Percentiles rank a stretch among this genome's conserved stretches.
Evolutionary conservation across 2,888 invertebrate genomes (phyloP).

Genomic region (Dascillus cervinus): DNA sequence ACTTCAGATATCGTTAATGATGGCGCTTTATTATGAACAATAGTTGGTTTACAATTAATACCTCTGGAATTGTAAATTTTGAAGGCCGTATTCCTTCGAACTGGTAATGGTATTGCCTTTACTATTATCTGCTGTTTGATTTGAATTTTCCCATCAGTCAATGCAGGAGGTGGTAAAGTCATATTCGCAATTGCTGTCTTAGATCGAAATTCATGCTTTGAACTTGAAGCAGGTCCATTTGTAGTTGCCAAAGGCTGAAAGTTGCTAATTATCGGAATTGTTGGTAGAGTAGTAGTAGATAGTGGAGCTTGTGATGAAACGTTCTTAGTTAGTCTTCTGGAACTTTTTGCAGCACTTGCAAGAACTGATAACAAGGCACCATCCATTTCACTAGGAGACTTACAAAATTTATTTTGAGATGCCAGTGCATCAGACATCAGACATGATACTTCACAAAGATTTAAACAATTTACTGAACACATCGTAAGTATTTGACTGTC

Average conservation of each 20-base stretch:
- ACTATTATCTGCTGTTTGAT: conserved; percentile 69
- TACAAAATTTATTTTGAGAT: conserved; percentile 57
- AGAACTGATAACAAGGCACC: conserved; percentile 26
- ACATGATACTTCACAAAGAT: conserved; percentile 79
- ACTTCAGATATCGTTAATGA: conserved; percentile 92
- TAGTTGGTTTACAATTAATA: conserved; percentile 63
- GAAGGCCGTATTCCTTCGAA: conserved; percentile 69
- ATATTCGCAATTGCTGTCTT: conserved; percentile 26
- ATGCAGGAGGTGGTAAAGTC: conserved; percentile 32
- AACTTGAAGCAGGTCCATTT: conserved; percentile 12
- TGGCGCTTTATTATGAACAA: conserved; percentile 71
- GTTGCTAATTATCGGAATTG: conserved; percentile 62
- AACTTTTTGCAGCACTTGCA: conserved; percentile 47
- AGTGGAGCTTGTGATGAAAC: not conserved
- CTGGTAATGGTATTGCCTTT: conserved; percentile 65
- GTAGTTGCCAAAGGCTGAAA: conserved; percentile 59
- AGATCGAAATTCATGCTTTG: conserved; percentile 23
- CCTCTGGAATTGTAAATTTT: conserved; percentile 66
- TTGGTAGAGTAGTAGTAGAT: conserved; percentile 21
- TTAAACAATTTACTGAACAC: conserved; percentile 87
- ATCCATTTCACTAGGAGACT: conserved; percentile 37
- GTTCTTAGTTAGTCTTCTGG: conserved; percentile 45
- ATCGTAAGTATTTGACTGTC: conserved; percentile 61
- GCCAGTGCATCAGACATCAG: conserved; percentile 77
- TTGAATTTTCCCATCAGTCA: conserved; percentile 52